Percentiles rank a stretch among this genome's conserved stretches.
These are phyloP conservation scores for Proterorhinus semilunaris DNA, from an alignment of 2,113 vertebrate genomes.

Conservation along the genomic window DNA sequence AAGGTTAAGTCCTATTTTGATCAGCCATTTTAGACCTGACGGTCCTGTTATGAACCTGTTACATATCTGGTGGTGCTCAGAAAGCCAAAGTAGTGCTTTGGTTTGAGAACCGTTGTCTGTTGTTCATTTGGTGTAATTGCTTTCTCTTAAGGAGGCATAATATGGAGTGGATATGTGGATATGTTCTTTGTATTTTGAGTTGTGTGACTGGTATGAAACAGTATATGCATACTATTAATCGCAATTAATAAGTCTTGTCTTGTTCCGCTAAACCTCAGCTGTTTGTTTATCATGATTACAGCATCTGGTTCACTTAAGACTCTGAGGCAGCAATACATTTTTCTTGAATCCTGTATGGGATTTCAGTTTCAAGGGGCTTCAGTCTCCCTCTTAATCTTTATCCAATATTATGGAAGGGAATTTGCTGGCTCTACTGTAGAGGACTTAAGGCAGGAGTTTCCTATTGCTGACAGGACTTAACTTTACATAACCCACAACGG, in stretches of 20 bases:
- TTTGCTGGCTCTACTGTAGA: slow-evolving; percentile 49
- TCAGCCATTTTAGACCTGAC: too few relatives aligned
- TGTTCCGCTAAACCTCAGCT: slow-evolving; percentile 45
- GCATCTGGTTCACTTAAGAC: slow-evolving; percentile 39
- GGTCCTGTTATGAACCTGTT: too few relatives aligned
- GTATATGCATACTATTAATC: slow-evolving; percentile 25
- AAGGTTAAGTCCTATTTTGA: too few relatives aligned
- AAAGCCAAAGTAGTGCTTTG: neutral
- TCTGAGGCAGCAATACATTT: slow-evolving; percentile 52
- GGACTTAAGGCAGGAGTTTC: slow-evolving; percentile 38
- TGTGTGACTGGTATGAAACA: slow-evolving; percentile 21
- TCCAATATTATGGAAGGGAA: slow-evolving; percentile 49
- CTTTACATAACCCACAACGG: slow-evolving; percentile 61
- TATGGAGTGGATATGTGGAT: slow-evolving; percentile 49
- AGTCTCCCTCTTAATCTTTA: slow-evolving; percentile 47
- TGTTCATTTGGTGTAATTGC: slow-evolving; percentile 21
- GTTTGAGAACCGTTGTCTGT: too few relatives aligned
- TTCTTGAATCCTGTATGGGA: slow-evolving; percentile 54
- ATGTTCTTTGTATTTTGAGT: slow-evolving; percentile 33
- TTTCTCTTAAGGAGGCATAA: slow-evolving; percentile 30
- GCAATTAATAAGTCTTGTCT: slow-evolving; percentile 30
- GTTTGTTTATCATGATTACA: slow-evolving; percentile 45
- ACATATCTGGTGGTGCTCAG: too few relatives aligned
- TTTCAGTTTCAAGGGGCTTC: slow-evolving; percentile 72
- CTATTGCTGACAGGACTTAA: slow-evolving; percentile 48